phyloP scores from a whole-genome alignment of 2,797 vertebrate species.

The Intellagama lesueurii region DNA sequence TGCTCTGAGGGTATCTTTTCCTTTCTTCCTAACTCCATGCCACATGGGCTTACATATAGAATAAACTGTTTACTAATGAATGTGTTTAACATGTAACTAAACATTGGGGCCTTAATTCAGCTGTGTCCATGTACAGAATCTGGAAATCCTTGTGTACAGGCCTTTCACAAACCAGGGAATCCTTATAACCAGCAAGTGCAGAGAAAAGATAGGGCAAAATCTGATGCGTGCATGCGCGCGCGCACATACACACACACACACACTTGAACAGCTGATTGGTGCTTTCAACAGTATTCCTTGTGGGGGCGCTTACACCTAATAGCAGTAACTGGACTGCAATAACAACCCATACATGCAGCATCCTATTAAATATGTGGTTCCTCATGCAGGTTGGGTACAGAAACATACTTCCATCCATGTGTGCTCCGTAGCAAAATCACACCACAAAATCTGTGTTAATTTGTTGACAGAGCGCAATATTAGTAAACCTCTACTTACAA shows the following conservation, averaged over 20 bases:
- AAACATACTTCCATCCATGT: neutral
- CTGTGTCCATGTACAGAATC: neutral
- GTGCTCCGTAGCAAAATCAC: neutral
- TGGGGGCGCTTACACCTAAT: neutral
- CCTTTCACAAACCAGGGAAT: neutral
- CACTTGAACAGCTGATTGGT: neutral
- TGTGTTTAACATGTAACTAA: neutral
- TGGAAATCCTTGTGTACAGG: neutral
- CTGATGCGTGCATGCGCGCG: too few species aligned
- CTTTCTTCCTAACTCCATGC: neutral
- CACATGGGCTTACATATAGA: neutral
- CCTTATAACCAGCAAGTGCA: neutral
- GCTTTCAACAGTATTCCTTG: neutral
- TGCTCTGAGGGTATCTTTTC: neutral
- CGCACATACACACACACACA: too few species aligned
- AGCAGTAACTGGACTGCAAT: neutral
- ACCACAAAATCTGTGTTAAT: neutral
- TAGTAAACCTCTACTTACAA: neutral
- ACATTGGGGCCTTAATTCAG: neutral
- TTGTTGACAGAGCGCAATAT: neutral
- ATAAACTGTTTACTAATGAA: neutral
- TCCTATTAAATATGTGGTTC: neutral
- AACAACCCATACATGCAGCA: neutral
- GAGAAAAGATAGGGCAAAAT: neutral
- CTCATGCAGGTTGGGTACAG: neutral